Conservation (phyloP, 2,888 invertebrate genomes). For the Uloborus plumipes region DNA sequence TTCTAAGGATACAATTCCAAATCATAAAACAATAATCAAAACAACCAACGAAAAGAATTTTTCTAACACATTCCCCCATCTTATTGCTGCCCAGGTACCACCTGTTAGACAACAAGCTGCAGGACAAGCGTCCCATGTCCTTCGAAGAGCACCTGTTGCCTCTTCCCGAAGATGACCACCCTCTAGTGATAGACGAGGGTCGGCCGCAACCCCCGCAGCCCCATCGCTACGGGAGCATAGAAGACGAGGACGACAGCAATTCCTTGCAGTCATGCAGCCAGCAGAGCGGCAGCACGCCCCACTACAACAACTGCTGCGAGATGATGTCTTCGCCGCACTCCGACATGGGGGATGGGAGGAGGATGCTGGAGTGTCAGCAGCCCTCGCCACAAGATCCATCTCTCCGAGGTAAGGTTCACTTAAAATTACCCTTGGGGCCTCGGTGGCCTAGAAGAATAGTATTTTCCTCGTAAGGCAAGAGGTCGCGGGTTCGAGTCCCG, state of each 20-base stretch:
- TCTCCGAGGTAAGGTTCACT: conserved; percentile 37
- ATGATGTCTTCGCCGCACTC: conserved; percentile 50
- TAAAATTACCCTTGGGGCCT: no score
- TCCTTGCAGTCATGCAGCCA: conserved; percentile 54
- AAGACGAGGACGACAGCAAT: conserved; percentile 51
- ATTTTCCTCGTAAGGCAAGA: no score
- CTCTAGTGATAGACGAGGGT: conserved; percentile 61
- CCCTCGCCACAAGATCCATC: conserved; percentile 54
- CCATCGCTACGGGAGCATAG: conserved; percentile 18
- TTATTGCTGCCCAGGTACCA: conserved; percentile 11
- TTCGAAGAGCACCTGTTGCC: conserved; percentile 61
- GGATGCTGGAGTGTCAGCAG: conserved; percentile 52
- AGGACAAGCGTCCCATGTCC: conserved; percentile 39
- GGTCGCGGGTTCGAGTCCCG: no score
- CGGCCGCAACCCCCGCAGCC: conserved; percentile 26
- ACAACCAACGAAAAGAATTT: no score
- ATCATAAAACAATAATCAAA: no score
- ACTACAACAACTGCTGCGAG: conserved; percentile 50
- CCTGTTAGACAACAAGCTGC: conserved; percentile 44
- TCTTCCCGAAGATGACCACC: conserved; percentile 68
- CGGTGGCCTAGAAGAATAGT: no score
- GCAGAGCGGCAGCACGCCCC: conserved; percentile 48
- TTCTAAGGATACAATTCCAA: no score
- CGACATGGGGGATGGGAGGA: conserved; percentile 43
- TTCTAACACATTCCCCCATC: no score